Base-by-base conservation (phyloP, 23 tunicate genomes). In the Styela clava region DNA sequence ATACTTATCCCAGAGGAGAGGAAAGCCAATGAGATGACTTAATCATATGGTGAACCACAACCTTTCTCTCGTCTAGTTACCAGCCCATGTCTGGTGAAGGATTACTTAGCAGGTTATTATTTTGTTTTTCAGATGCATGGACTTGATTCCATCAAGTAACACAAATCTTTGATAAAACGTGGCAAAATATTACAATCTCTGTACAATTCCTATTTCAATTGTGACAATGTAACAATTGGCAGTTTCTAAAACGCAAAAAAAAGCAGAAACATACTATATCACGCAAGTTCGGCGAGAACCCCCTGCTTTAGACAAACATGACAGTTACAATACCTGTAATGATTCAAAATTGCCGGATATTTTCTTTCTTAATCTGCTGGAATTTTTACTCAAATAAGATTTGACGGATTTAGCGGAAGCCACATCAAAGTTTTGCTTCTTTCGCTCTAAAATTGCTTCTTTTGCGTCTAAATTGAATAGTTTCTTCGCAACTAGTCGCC, bases 271-370 rank as follows among this genome's bases (percentile, higher is more conserved):
- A n/a, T n/a, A n/a, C n/a, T n/a, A n/a, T n/a, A n/a, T n/a, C n/a
- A n/a, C n/a, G n/a, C n/a, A n/a, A n/a, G n/a, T n/a, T n/a, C n/a
- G n/a, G n/a, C n/a, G n/a, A n/a, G n/a, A n/a, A n/a, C n/a, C n/a
- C n/a, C n/a, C n/a, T n/a, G n/a, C n/a, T n/a, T n/a, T n/a, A n/a
- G n/a, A n/a, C n/a, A n/a, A n/a, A n/a, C n/a, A n/a, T n/a, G n/a
- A n/a, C n/a, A n/a, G n/a, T n/a, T n/a, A n/a, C n/a, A n/a, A 33
- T 19, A 79, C 93, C 86, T 83, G 93, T 65, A 88, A 35, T 0
- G 83, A 79, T 68, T 76, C 86, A 34, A 87, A 87, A 5, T 74
- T 85, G 28, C 24, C 27, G 2, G 65, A 28, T 2, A 20, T 23
- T 34, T 34, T 52, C 74, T 83, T 34, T 31, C 56, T 73, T 37